Evolutionary conservation across 2,888 invertebrate genomes (phyloP).

Genomic region (Melinopterus prodromus): DNA sequence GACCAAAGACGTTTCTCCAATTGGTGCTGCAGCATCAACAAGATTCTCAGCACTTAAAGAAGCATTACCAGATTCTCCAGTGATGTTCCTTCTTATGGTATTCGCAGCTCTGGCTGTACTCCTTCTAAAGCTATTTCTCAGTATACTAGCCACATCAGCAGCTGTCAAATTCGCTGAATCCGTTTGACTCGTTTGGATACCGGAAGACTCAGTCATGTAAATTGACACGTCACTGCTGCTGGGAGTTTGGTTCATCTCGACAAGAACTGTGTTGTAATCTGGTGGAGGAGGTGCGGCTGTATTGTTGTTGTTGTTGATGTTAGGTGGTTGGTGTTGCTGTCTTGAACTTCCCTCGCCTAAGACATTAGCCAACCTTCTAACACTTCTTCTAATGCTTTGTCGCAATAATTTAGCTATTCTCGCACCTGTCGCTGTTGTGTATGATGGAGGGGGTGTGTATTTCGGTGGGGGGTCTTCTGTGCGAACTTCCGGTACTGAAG

Average conservation of each 20-base stretch:
- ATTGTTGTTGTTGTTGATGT: conserved; percentile 32
- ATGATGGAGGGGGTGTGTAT: conserved; percentile 92
- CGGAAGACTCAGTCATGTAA: conserved; percentile 21
- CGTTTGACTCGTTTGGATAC: conserved; percentile 36
- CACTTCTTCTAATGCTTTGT: conserved; percentile 81
- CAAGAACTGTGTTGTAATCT: conserved; percentile 69
- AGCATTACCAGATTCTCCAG: conserved; percentile 51
- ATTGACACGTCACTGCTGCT: conserved; percentile 39
- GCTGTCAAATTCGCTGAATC: conserved; percentile 62
- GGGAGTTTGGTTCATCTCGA: conserved; percentile 64
- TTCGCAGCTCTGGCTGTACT: conserved; percentile 57
- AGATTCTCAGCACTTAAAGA: conserved; percentile 68
- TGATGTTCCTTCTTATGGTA: conserved; percentile 48
- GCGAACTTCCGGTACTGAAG: conserved; percentile 52
- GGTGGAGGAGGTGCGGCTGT: conserved; percentile 59
- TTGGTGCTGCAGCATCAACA: conserved; percentile 69
- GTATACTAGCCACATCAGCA: conserved; percentile 66
- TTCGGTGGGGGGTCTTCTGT: conserved; percentile 87
- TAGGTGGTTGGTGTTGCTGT: conserved; percentile 27
- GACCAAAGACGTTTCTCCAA: conserved; percentile 61
- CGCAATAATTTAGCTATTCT: conserved; percentile 77
- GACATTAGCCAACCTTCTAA: conserved; percentile 71
- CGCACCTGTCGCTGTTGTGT: conserved; percentile 91
- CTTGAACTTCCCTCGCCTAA: conserved; percentile 58
- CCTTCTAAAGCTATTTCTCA: conserved; percentile 66